These are phyloP conservation scores for Atrichornis clamosus DNA, from an alignment of 2,113 vertebrate species.

Conservation along the genomic window DNA sequence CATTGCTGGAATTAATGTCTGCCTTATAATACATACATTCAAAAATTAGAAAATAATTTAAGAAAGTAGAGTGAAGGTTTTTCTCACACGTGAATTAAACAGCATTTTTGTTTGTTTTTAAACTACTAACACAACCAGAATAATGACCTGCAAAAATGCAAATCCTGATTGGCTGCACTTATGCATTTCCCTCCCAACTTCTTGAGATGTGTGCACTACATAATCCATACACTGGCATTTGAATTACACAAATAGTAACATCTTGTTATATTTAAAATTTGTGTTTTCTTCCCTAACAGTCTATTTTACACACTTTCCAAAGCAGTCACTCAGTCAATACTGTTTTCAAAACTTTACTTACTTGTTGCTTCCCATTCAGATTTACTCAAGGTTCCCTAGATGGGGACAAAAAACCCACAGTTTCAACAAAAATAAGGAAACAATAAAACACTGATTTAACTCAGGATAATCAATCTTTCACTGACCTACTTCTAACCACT, in stretches of 20 bases:
- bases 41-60: background rate
- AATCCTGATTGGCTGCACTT: background rate
- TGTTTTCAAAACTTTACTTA: slow-evolving; percentile 71
- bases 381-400: slow-evolving; percentile 90
- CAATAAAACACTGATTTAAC: background rate
- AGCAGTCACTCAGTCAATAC: background rate
- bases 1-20: background rate
- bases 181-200: background rate
- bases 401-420: background rate
- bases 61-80: background rate
- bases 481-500: background rate
- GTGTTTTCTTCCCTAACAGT: background rate
- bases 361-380: slow-evolving; percentile 97
- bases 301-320: background rate
- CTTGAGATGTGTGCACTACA: background rate
- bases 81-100: background rate
- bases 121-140: background rate
- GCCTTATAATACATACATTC: background rate
- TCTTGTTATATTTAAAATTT: background rate
- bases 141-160: background rate
- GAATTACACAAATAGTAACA: background rate
- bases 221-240: background rate
- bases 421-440: background rate
- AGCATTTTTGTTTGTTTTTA: background rate
- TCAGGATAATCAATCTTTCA: background rate